Conservation (phyloP, 2,797 vertebrate species). For the Leucoraja ocellata region DNA sequence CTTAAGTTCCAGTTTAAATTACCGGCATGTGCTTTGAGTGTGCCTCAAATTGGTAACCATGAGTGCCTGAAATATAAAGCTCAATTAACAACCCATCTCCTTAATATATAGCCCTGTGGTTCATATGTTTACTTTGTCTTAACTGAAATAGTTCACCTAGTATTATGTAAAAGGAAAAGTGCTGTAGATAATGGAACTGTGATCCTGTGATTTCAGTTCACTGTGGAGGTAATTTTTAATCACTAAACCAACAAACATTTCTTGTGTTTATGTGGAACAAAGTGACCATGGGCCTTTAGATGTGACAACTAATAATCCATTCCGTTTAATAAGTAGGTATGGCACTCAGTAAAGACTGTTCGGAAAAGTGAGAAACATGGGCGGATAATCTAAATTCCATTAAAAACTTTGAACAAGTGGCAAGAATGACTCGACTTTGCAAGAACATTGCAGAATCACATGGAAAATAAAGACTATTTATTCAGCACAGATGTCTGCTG, state of each 20-base stretch:
- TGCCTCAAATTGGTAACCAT: background rate
- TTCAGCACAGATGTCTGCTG: background rate
- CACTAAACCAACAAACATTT: slow-evolving; percentile 1
- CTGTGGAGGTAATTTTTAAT: background rate
- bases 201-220: background rate
- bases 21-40: background rate
- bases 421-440: slow-evolving; percentile 11
- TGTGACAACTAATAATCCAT: background rate
- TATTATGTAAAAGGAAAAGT: background rate
- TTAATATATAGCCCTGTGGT: no score
- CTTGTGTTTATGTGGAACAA: slow-evolving; percentile 22
- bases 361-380: background rate
- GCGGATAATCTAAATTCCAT: background rate
- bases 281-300: background rate
- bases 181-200: background rate
- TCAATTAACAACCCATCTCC: background rate
- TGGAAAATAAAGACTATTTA: background rate
- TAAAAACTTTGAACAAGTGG: background rate
- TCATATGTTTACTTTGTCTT: background rate
- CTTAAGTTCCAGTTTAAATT: background rate
- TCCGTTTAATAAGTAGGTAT: slow-evolving; percentile 12
- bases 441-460: background rate
- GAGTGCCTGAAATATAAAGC: background rate
- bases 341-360: background rate
- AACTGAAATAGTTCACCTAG: background rate